Base-by-base conservation (phyloP, 2,888 invertebrate species). In the Stenodema calcarata region DNA sequence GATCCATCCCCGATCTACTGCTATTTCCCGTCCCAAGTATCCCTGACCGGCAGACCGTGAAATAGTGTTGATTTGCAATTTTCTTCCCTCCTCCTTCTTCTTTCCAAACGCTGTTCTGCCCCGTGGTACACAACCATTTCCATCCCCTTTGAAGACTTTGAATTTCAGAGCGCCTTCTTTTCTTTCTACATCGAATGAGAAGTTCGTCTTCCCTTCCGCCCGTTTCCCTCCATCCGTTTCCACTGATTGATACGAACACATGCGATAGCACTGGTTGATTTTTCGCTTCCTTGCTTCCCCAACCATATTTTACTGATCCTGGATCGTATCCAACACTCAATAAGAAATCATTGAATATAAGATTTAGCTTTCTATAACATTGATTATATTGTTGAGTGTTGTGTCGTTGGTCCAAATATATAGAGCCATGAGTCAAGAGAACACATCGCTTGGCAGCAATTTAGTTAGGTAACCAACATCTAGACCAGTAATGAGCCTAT, bases 31-130 rank as follows among this genome's bases (percentile, higher is more conserved):
- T 69, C 69, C 69, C 82, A 62, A 69, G n/a, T 62, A 82, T 18
- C 82, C 69, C n/a, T 23, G 35, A 23, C 27, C 82, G 41, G 18
- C 69, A 82, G 82, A 82, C 82, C 82, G 82, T 82, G 82, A 82
- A 82, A 82, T 82, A 82, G 82, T 82, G 82, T 82, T 82, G 82
- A 82, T 82, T 82, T 82, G 82, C 82, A 82, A 82, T 82, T 82
- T 82, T 82, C 82, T 35, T 42, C 54, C 82, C 47, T 4, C 23
- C 30, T 16, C 78, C 3, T 28, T 23, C 73, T 12, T 27, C 16
- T 16, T 23, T 16, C 12, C 62, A 0, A 18, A n/a, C 27, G 23
- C 62, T 23, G 23, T 1, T 23, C 50, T n/a, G 9, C 2, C 23
- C 11, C 23, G n/a, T 62, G 62, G 62, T 7, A 12, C 62, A n/a